A percentile compares a stretch with the other conserved stretches of the same genome.
These are phyloP conservation scores for Acromyrmex echinatior DNA, from an alignment of 1,140 invertebrate genomes.

Conservation along the genomic window DNA sequence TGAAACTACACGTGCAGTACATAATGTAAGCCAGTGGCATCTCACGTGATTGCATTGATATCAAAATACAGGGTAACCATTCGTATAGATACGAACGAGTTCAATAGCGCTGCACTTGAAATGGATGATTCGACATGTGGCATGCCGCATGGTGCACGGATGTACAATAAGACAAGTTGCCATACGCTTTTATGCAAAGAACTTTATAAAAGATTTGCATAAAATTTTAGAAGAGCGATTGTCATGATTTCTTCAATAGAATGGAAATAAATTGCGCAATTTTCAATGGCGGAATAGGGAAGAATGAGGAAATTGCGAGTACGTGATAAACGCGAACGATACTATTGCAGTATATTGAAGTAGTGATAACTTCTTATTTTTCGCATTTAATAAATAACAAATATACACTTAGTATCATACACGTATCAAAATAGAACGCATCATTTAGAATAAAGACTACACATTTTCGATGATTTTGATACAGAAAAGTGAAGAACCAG, in stretches of 20 bases:
- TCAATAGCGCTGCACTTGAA: conserved; percentile 71
- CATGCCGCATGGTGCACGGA: conserved; percentile 64
- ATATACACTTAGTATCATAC: too few relatives aligned
- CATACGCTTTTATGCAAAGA: not conserved
- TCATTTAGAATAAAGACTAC: too few relatives aligned
- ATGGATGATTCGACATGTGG: conserved; percentile 73
- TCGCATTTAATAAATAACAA: too few relatives aligned
- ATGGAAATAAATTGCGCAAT: not conserved
- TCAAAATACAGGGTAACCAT: conserved; percentile 72
- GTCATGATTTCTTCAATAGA: not conserved
- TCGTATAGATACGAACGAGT: conserved; percentile 63
- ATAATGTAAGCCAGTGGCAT: conserved; percentile 55
- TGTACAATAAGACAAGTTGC: not conserved
- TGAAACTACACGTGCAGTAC: conserved; percentile 62
- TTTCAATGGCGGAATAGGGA: not conserved
- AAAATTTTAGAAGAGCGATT: not conserved
- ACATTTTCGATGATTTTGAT: too few relatives aligned
- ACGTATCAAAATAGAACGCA: too few relatives aligned
- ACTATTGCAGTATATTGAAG: too few relatives aligned
- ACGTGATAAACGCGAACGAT: too few relatives aligned
- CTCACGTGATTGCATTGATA: conserved; percentile 68
- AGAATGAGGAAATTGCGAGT: too few relatives aligned
- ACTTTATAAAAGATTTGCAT: not conserved
- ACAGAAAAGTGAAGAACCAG: too few relatives aligned
- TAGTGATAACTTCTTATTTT: too few relatives aligned